Percentiles rank a stretch among this genome's conserved stretches.
phyloP scores from a whole-genome alignment of 2,797 vertebrate species.

The Diplodus sargus region DNA sequence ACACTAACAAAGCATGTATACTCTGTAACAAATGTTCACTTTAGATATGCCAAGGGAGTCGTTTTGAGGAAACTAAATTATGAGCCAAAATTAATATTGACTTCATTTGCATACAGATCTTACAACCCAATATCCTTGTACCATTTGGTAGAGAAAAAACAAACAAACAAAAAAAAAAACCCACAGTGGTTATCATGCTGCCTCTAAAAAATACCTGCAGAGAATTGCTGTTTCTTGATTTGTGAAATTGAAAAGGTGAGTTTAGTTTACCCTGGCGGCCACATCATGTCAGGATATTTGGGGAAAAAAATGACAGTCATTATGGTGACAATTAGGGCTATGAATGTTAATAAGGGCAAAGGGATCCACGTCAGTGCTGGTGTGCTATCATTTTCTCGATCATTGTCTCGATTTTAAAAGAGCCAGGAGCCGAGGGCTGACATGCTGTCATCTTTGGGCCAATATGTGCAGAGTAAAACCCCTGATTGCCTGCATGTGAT shows the following conservation, averaged over 20 bases:
- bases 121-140: constrained; percentile 59
- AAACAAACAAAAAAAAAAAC: neutral
- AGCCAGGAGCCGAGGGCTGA: constrained; percentile 38
- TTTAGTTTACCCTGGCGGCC: constrained; percentile 36
- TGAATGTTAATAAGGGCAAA: constrained; percentile 37
- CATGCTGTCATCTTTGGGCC: constrained; percentile 51
- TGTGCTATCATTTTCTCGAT: constrained; percentile 47
- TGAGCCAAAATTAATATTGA: constrained; percentile 73
- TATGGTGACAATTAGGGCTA: constrained; percentile 48
- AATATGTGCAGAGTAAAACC: constrained; percentile 51
- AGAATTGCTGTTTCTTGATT: constrained; percentile 39
- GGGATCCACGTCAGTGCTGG: constrained; percentile 36
- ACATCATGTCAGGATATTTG: constrained; percentile 32
- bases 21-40: constrained; percentile 77
- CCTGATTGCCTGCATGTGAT: constrained; percentile 57
- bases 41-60: constrained; percentile 70
- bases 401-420: constrained; percentile 51
- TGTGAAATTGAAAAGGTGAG: constrained; percentile 44
- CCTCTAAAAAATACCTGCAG: constrained; percentile 33
- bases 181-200: constrained; percentile 11
- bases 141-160: constrained; percentile 31
- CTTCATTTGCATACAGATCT: constrained; percentile 69
- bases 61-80: constrained; percentile 63
- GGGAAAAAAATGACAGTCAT: constrained; percentile 21
- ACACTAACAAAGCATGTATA: constrained; percentile 73